Conservation (phyloP, 2,113 vertebrate genomes). For the Azemiops feae region DNA sequence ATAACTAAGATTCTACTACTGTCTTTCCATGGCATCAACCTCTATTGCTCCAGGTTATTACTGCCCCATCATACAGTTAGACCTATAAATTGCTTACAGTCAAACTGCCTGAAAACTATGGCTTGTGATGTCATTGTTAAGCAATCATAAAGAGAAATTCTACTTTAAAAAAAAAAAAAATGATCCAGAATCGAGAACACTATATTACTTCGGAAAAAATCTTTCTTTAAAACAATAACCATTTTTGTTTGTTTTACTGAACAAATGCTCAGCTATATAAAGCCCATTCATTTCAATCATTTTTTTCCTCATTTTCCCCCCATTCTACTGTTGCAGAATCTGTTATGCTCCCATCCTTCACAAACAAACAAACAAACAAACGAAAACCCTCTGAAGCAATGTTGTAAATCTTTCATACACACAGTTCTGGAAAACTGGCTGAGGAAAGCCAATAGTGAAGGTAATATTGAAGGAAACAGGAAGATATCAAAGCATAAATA, state of each 20-base stretch:
- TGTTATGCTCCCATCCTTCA: not conserved
- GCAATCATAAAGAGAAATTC: not conserved
- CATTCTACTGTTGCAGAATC: not conserved
- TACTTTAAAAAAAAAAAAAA: not conserved
- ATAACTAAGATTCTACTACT: not conserved
- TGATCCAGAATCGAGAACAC: not conserved
- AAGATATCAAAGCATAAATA: not conserved
- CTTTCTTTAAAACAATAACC: not conserved
- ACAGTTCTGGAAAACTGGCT: not conserved
- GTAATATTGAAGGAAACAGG: not conserved
- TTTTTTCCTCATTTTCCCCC: not conserved
- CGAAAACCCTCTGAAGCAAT: not conserved
- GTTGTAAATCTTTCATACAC: not conserved
- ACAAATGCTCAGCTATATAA: not conserved
- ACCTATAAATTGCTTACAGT: not conserved
- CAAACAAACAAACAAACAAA: not conserved
- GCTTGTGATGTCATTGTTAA: not conserved
- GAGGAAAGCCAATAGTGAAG: not conserved
- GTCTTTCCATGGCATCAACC: not conserved
- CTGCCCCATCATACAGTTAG: not conserved
- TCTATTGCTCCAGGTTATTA: not conserved
- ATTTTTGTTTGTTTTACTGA: not conserved
- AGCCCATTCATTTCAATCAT: not conserved
- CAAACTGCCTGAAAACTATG: not conserved
- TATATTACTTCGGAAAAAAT: not conserved